Base-by-base conservation (phyloP, 2,113 vertebrate species). In the Galemys pyrenaicus region DNA sequence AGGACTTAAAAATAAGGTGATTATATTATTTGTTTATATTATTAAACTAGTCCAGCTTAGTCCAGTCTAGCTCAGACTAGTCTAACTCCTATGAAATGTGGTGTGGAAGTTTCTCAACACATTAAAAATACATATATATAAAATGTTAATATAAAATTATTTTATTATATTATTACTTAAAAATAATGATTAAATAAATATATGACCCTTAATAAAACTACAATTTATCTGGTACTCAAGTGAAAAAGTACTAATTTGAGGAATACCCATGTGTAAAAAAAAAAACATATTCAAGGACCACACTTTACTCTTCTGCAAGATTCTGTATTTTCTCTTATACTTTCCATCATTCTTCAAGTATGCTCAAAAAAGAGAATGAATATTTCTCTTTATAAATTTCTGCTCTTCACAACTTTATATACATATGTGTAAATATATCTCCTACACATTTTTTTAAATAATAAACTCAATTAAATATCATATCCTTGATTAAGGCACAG, bases 331-430 rank as follows among this genome's bases (percentile, higher is more conserved):
- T 94, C 39, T 35, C 32, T 65, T 68, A 56, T 5, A 39, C 7
- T 87, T 58, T 32, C 46, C 84, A 56, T 68, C 51, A n/a, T 0
- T 39, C 28, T 78, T 67, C 11, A 95, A 37, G 95, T 10, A 70
- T 87, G 95, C 5, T 65, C 75, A 60, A 64, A 79, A 92, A 95
- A 22, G 13, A 20, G 17, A 54, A 12, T 73, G 26, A 84, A 7
- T 51, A 81, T 54, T 7, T 89, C 71, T 93, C 81, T 81, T 73
- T 82, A 54, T 22, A 85, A 77, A 5, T 81, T 94, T 77, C 46
- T 81, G 49, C 13, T 92, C 56, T 92, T 68, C 22, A 81, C 3
- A 44, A 8, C 44, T 12, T n/a, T 35, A 28, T 49, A 19, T 54
- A 13, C 6, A 32, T 8, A 5, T 41, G 37, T 54, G 12, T 11